A percentile compares a stretch with the other conserved stretches of the same genome.
These are phyloP conservation scores for Ispidina picta DNA, from an alignment of 2,797 vertebrate species.

Conservation along the genomic window DNA sequence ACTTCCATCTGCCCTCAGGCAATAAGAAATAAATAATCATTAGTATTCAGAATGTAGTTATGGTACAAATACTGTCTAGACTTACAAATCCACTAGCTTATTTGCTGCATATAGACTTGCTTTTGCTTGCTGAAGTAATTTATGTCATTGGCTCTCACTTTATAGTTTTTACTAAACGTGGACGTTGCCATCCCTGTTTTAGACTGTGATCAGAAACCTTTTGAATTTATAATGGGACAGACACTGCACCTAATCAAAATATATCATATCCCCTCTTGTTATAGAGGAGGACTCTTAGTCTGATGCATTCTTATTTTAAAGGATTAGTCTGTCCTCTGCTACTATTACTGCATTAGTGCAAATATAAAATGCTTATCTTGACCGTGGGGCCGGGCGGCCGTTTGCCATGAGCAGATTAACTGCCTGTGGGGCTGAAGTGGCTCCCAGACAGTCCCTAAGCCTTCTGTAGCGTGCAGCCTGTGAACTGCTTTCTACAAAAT, in stretches of 20 bases:
- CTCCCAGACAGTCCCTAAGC: slow-evolving; percentile 31
- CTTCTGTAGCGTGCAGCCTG: background rate
- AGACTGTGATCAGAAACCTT: background rate
- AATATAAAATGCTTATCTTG: slow-evolving; percentile 13
- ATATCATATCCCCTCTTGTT: slow-evolving; percentile 8
- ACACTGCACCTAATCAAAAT: background rate
- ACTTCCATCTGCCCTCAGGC: slow-evolving; percentile 33
- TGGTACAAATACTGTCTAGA: slow-evolving; percentile 34
- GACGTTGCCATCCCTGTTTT: background rate
- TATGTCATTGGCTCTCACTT: background rate
- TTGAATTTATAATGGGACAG: background rate
- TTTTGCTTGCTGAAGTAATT: slow-evolving; percentile 3
- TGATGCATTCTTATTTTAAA: background rate
- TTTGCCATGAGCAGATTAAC: slow-evolving; percentile 22
- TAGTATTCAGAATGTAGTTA: slow-evolving; percentile 21
- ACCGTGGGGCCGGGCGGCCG: background rate
- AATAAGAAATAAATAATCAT: slow-evolving; percentile 13
- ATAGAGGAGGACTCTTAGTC: background rate
- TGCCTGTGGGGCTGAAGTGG: background rate
- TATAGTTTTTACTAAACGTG: background rate
- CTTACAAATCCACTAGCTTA: slow-evolving; percentile 6
- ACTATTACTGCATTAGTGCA: slow-evolving; percentile 22
- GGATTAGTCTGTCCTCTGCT: slow-evolving; percentile 23
- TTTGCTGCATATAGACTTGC: slow-evolving; percentile 22
- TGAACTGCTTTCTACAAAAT: background rate